phyloP scores from a whole-genome alignment of 1,140 invertebrate genomes.

The Penaeus vannamei region DNA sequence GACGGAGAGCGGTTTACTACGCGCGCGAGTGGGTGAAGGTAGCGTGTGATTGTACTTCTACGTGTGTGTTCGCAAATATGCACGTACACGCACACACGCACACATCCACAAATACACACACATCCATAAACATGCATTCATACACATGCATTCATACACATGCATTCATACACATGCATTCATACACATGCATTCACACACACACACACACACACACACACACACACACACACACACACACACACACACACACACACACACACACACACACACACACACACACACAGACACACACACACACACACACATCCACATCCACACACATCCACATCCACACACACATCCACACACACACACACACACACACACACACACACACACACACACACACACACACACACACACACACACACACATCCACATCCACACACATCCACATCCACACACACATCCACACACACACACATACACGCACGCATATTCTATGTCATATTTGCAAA shows the following conservation, averaged over 20 bases:
- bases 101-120: not conserved
- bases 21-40: too few species aligned
- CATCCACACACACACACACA: not conserved
- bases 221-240: slow-evolving; percentile 17
- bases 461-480: not conserved
- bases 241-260: slow-evolving; percentile 14
- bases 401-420: not conserved
- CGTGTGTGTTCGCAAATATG: not conserved
- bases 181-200: slow-evolving; percentile 9
- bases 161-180: not conserved
- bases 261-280: slow-evolving; percentile 2
- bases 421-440: not conserved
- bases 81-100: not conserved
- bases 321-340: not conserved
- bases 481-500: not conserved
- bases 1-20: not conserved
- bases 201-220: slow-evolving; percentile 17
- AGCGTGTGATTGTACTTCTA: not conserved
- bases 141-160: not conserved
- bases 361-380: slow-evolving; percentile 1
- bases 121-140: not conserved
- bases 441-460: not conserved
- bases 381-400: not conserved
- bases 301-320: not conserved
- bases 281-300: not conserved